Evolutionary conservation across 1,140 invertebrate genomes (phyloP).

Genomic region (Gryllus bimaculatus): DNA sequence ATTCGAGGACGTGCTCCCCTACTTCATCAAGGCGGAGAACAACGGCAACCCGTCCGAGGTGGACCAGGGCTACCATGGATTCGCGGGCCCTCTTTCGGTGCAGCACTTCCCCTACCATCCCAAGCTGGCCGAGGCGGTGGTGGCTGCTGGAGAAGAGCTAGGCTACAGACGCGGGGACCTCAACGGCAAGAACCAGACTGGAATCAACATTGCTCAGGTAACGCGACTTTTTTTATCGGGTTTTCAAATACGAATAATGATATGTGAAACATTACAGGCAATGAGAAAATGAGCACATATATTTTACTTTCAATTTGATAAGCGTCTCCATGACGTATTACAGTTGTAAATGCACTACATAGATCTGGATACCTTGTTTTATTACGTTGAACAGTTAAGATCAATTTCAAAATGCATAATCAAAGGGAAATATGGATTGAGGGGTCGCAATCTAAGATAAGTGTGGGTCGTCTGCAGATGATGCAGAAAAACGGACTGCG

Average conservation of each 20-base stretch:
- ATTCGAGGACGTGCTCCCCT: constrained; percentile 38
- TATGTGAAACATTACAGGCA: no score
- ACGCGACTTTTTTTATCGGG: background rate
- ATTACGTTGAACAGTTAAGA: no score
- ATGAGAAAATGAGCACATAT: no score
- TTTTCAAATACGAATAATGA: no score
- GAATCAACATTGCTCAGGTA: constrained; percentile 11
- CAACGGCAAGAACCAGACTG: constrained; percentile 49
- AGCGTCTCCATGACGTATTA: no score
- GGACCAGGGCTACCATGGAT: constrained; percentile 24
- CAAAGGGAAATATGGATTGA: no score
- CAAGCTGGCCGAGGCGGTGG: constrained; percentile 37
- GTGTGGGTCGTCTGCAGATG: background rate
- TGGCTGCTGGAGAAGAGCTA: constrained; percentile 56
- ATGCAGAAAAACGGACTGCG: constrained; percentile 14
- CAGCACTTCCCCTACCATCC: constrained; percentile 23
- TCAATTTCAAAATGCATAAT: no score
- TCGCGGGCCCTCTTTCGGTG: constrained; percentile 28
- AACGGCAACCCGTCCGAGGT: constrained; percentile 27
- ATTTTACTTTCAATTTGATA: no score
- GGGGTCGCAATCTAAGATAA: no score
- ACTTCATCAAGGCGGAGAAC: constrained; percentile 32
- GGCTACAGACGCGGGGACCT: constrained; percentile 58
- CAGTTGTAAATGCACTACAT: no score
- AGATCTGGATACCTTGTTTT: no score